Evolutionary conservation across 1,140 invertebrate species (phyloP), one percentile per base, ranked within the genome.

Genomic region (Bombus affinis): DNA sequence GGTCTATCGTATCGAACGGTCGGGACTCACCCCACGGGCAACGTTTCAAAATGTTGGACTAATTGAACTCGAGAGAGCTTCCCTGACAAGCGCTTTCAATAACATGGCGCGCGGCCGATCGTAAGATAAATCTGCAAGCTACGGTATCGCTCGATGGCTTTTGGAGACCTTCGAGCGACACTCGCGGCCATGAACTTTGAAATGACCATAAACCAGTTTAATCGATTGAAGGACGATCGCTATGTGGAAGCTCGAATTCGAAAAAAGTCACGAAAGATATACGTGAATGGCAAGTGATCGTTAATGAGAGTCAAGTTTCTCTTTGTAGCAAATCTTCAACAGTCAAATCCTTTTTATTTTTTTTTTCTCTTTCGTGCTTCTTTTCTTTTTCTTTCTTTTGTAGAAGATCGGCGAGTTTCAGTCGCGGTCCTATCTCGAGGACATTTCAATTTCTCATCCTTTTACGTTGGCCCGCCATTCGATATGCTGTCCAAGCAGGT

Each of bases 361-460:
- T 18, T 22, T 22, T 22, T 6, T n/a, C 25, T 5, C 44, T 68
- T n/a, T 62, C 0, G 1, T 28, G 35, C 6, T 25, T 39, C 5
- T 53, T 80, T 53, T 65, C 5, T 42, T 39, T 66, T 10, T 39
- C 39, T 39, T 9, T 25, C 15, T 42, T 70, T 62, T 35, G 3
- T 22, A 39, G 78, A 80, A 39, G 53, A 28, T 85, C 28, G 6
- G 47, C 47, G 18, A 53, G 18, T 53, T 53, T 53, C 47, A 53
- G 10, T 79, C 37, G 86, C 37, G 28, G 18, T 39, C 37, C 68
- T 76, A 53, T 66, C 47, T 75, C 73, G 35, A 32, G 28, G 68
- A 81, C 77, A 89, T 90, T 90, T 87, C 81, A 87, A 89, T 87
- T 89, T 82, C 70, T 89, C 88, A 83, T 90, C 78, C 88, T 85